Evolutionary conservation across 2,888 invertebrate genomes (phyloP).

Genomic region (Thereva unica): DNA sequence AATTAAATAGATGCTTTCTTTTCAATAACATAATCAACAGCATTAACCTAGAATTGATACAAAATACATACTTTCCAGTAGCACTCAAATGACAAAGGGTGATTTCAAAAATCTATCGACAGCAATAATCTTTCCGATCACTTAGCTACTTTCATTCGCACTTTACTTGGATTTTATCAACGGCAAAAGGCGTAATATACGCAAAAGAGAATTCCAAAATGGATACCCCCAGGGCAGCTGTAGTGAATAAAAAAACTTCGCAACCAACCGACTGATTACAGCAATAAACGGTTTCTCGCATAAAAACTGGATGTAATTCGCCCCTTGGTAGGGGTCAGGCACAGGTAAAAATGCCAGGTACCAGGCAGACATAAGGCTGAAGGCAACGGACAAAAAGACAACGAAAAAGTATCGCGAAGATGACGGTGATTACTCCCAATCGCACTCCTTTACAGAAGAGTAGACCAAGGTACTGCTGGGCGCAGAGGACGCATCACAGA

Average conservation of each 20-base stretch:
- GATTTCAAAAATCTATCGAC: conserved; percentile 6
- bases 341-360: conserved; percentile 9
- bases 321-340: conserved; percentile 13
- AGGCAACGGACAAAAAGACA: conserved; percentile 25
- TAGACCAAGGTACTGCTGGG: conserved; percentile 19
- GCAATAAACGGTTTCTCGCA: conserved; percentile 41
- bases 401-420: conserved; percentile 34
- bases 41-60: too few species aligned
- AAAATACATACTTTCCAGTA: too few species aligned
- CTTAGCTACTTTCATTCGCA: conserved; percentile 32
- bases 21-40: too few species aligned
- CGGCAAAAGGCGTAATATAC: conserved; percentile 16
- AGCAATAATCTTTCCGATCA: conserved; percentile 21
- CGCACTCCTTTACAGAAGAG: conserved; percentile 19
- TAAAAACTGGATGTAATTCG: conserved; percentile 28
- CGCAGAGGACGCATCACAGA: not conserved
- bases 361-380: conserved; percentile 14
- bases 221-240: conserved; percentile 20
- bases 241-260: conserved; percentile 21
- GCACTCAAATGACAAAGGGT: not conserved
- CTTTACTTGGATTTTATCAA: conserved; percentile 8
- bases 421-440: conserved; percentile 42
- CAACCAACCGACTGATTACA: conserved; percentile 39
- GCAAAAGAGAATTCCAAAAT: conserved; percentile 15
- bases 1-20: too few species aligned